Conservation (phyloP, 2,797 vertebrate species). For the Gallinago solitaria region DNA sequence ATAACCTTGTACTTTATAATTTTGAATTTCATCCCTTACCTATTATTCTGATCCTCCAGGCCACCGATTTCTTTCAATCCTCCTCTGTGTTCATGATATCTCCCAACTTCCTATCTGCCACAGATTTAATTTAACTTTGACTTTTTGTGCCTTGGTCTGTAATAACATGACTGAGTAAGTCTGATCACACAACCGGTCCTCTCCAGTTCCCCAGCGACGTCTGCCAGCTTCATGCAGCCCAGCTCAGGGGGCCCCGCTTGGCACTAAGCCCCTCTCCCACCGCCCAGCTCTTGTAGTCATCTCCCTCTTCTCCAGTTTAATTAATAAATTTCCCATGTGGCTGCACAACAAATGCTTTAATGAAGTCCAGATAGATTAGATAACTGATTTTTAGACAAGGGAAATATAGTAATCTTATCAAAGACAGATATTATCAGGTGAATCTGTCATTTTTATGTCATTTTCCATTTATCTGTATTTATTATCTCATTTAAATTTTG, state of each 20-base stretch:
- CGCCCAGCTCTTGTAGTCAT: background rate
- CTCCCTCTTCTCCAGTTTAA: conserved; percentile 61
- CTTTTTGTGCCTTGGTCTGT: conserved; percentile 54
- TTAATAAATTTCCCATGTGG: conserved; percentile 67
- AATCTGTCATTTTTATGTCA: background rate
- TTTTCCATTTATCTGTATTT: conserved; percentile 19
- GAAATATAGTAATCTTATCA: conserved; percentile 54
- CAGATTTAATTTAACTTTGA: conserved; percentile 65
- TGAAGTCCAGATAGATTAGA: conserved; percentile 59
- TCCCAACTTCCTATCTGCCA: background rate
- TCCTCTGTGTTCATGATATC: conserved; percentile 8
- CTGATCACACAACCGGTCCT: conserved; percentile 22
- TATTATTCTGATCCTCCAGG: conserved; percentile 55
- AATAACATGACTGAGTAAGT: conserved; percentile 57
- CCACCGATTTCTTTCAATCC: conserved; percentile 18
- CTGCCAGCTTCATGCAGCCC: background rate
- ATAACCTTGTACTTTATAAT: background rate
- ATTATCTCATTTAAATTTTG: conserved; percentile 6
- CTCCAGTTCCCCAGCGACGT: background rate
- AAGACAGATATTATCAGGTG: conserved; percentile 42
- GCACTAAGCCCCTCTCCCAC: background rate
- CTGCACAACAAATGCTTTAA: conserved; percentile 54
- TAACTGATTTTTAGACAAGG: conserved; percentile 61
- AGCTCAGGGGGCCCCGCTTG: background rate
- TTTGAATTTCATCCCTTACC: conserved; percentile 19